Conservation (phyloP, 2,888 invertebrate species). For the Ecliptopera silaceata region DNA sequence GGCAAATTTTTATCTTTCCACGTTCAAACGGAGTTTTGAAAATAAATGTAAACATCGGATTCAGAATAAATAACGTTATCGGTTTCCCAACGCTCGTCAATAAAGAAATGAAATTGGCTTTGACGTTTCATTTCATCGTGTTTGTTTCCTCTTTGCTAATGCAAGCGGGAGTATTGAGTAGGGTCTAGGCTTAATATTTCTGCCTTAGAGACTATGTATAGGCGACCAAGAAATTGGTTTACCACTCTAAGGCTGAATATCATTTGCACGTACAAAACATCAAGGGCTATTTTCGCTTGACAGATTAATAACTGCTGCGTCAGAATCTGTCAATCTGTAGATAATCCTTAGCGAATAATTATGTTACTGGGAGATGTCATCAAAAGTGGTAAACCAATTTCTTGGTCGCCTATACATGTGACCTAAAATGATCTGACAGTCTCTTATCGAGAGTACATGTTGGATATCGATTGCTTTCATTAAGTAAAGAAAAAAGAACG, state of each 20-base stretch:
- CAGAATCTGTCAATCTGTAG: too few species aligned
- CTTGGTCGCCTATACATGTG: too few species aligned
- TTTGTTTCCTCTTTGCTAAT: conserved; percentile 23
- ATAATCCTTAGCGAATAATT: too few species aligned
- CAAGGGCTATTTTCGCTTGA: too few species aligned
- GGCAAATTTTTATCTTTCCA: too few species aligned
- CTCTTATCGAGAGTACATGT: background rate
- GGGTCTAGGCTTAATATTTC: conserved; percentile 15
- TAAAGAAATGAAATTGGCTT: conserved; percentile 19
- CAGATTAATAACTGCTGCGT: too few species aligned
- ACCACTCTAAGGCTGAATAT: too few species aligned
- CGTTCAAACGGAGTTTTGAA: background rate
- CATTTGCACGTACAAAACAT: too few species aligned
- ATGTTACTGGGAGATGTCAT: too few species aligned
- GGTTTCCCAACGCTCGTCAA: conserved; percentile 16
- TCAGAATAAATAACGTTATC: conserved; percentile 1
- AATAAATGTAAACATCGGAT: background rate
- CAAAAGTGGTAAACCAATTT: too few species aligned
- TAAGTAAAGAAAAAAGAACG: too few species aligned
- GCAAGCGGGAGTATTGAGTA: conserved; percentile 15
- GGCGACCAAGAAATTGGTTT: too few species aligned
- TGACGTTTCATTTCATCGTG: conserved; percentile 14
- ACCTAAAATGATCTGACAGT: background rate
- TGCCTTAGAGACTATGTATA: background rate
- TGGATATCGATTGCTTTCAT: background rate